Evolutionary conservation across 2,888 invertebrate species (phyloP).

Genomic region (Lithophane leautieri): DNA sequence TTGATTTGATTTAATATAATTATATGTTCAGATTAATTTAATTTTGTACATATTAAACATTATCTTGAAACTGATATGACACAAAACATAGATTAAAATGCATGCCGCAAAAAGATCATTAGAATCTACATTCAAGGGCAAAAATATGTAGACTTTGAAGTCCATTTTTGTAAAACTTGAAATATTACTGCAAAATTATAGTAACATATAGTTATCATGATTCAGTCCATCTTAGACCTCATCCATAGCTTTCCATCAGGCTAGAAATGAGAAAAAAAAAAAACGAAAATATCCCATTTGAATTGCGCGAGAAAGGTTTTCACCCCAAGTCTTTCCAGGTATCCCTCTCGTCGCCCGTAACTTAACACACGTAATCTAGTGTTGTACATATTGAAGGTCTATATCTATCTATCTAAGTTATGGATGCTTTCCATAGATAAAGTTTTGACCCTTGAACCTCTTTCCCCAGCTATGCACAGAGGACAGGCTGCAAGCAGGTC

Average conservation of each 20-base stretch:
- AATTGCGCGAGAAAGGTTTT: neutral
- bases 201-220: too few species aligned
- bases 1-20: slow-evolving; percentile 29
- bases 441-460: neutral
- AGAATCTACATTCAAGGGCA: slow-evolving; percentile 27
- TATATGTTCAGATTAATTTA: slow-evolving; percentile 25
- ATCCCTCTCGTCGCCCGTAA: too few species aligned
- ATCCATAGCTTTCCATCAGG: too few species aligned
- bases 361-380: neutral
- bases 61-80: slow-evolving; percentile 44
- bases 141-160: neutral
- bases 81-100: slow-evolving; percentile 27
- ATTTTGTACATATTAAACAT: slow-evolving; percentile 14
- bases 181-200: too few species aligned
- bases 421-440: neutral
- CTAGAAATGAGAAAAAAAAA: too few species aligned
- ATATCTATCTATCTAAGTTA: neutral
- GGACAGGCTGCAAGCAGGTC: slow-evolving; percentile 93
- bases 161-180: neutral
- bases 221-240: too few species aligned
- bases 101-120: slow-evolving; percentile 7
- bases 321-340: too few species aligned
- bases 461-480: slow-evolving; percentile 92
- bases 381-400: too few species aligned
- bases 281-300: too few species aligned